A percentile compares a stretch with the other conserved stretches of the same genome.
phyloP scores from a whole-genome alignment of 1,140 invertebrate species.

The Papilio polyxenes region DNA sequence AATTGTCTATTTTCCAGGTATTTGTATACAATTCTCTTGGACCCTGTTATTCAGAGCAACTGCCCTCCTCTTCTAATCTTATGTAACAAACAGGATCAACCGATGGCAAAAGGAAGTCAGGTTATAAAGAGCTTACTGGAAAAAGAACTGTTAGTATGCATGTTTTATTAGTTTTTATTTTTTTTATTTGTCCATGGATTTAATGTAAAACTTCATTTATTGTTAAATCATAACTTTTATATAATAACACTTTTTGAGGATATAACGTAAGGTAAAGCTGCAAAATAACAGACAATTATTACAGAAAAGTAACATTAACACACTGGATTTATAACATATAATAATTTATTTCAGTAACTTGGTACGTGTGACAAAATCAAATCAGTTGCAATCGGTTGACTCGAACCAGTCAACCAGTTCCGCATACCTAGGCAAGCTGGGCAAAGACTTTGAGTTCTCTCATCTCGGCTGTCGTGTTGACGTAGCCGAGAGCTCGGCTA shows the following conservation, averaged over 20 bases:
- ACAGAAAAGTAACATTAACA: too few relatives aligned
- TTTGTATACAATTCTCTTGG: conserved; percentile 90
- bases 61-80: conserved; percentile 88
- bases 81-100: conserved; percentile 96
- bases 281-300: too few relatives aligned
- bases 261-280: too few relatives aligned
- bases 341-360: conserved; percentile 84
- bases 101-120: conserved; percentile 86
- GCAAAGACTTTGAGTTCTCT: conserved; percentile 91
- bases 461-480: conserved; percentile 86
- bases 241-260: too few relatives aligned
- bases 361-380: conserved; percentile 88
- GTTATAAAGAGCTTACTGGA: conserved; percentile 88
- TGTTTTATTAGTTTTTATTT: conserved; percentile 3
- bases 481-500: conserved; percentile 87
- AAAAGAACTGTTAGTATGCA: conserved; percentile 91
- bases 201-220: too few relatives aligned
- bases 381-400: conserved; percentile 87
- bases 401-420: conserved; percentile 82
- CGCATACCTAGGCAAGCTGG: conserved; percentile 85
- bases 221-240: too few relatives aligned
- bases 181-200: conserved; percentile 8
- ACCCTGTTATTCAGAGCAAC: conserved; percentile 84
- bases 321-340: background rate
- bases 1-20: conserved; percentile 80